A percentile compares a stretch with the other conserved stretches of the same genome.
Conservation (phyloP, 2,888 invertebrate genomes). For the Hemistola chrysoprasaria region DNA sequence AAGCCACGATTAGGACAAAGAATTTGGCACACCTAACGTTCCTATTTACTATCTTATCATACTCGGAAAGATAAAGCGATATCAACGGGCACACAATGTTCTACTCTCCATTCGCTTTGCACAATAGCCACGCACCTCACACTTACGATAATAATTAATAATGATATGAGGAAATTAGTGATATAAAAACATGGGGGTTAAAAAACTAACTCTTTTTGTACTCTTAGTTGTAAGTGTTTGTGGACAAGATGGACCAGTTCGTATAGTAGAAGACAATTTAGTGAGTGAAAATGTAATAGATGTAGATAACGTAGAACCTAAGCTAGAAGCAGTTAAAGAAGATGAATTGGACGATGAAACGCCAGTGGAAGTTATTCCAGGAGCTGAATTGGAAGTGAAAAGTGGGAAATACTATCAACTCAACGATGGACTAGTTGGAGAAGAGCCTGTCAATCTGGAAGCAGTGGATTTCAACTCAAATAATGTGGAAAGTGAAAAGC, state of each 20-base stretch:
- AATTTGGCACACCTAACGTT: slow-evolving; percentile 80
- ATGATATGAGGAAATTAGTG: slow-evolving; percentile 54
- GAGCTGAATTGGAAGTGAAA: slow-evolving; percentile 47
- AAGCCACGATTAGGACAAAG: slow-evolving; percentile 72
- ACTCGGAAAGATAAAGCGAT: slow-evolving; percentile 66
- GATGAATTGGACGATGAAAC: slow-evolving; percentile 40
- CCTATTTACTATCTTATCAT: slow-evolving; percentile 79
- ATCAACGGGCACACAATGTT: slow-evolving; percentile 67
- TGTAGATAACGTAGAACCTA: slow-evolving; percentile 28
- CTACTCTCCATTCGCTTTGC: slow-evolving; percentile 57
- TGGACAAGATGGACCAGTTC: slow-evolving; percentile 69
- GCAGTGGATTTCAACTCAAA: slow-evolving; percentile 48
- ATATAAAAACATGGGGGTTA: slow-evolving; percentile 61
- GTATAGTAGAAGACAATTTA: slow-evolving; percentile 46
- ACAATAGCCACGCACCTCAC: slow-evolving; percentile 65
- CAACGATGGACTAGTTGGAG: slow-evolving; percentile 55
- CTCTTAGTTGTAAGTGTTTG: slow-evolving; percentile 61
- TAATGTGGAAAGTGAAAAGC: slow-evolving; percentile 57
- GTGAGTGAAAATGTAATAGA: slow-evolving; percentile 41
- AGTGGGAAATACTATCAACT: slow-evolving; percentile 74
- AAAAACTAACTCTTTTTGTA: slow-evolving; percentile 56
- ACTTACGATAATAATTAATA: slow-evolving; percentile 48
- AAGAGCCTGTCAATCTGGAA: slow-evolving; percentile 49
- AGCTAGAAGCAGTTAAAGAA: slow-evolving; percentile 33
- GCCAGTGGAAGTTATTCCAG: slow-evolving; percentile 52